Percentiles rank a stretch among this genome's conserved stretches.
phyloP scores from a whole-genome alignment of 2,113 vertebrate species.

The Chionomys nivalis region DNA sequence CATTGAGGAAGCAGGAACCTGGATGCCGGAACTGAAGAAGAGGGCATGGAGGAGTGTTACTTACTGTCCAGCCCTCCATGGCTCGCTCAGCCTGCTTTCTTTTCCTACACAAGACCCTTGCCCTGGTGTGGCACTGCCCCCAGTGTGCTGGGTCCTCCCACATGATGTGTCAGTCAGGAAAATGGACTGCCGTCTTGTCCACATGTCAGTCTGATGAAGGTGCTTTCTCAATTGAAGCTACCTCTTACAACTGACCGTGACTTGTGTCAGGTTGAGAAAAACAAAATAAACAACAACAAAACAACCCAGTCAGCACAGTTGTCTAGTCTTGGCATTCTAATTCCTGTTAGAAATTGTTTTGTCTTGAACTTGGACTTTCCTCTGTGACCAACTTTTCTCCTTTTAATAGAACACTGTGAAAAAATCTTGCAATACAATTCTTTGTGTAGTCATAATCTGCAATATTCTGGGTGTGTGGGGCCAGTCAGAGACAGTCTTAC shows the following conservation, averaged over 20 bases:
- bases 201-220: too few species aligned
- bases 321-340: not conserved
- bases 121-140: not conserved
- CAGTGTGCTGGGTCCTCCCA: not conserved
- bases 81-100: not conserved
- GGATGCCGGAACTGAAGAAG: not conserved
- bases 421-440: not conserved
- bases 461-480: not conserved
- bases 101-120: not conserved
- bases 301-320: not conserved
- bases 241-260: not conserved
- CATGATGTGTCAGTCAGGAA: not conserved
- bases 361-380: conserved; percentile 23
- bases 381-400: not conserved
- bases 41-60: not conserved
- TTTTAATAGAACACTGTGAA: conserved; percentile 4
- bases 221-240: not conserved
- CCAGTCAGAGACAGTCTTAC: not conserved
- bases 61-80: not conserved
- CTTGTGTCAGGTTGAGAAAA: not conserved
- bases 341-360: not conserved
- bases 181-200: not conserved
- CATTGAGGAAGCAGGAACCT: not conserved
- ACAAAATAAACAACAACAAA: not conserved
- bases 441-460: not conserved